These are phyloP conservation scores for Sclerodermus sp. DNA, from an alignment of 2,888 invertebrate genomes.

Conservation along the genomic window DNA sequence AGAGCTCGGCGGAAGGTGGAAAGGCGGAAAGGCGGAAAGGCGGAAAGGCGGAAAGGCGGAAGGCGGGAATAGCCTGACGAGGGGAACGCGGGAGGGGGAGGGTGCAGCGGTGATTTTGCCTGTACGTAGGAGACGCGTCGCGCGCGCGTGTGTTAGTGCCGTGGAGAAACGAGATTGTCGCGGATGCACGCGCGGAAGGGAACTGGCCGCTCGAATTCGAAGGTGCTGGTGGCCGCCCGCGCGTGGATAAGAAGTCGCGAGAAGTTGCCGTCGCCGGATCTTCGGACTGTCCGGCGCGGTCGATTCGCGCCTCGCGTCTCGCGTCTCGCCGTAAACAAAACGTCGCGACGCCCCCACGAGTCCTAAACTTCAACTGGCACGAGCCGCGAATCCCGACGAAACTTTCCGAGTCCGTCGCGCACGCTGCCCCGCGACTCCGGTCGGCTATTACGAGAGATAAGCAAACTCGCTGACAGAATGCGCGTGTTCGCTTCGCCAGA, in stretches of 20 bases:
- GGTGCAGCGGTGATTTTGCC: too few relatives aligned
- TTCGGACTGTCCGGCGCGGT: too few relatives aligned
- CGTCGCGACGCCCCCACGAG: not conserved
- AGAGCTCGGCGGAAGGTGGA: too few relatives aligned
- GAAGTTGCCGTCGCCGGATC: too few relatives aligned
- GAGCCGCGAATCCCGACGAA: conserved; percentile 14
- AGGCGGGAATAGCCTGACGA: too few relatives aligned
- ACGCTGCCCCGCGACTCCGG: too few relatives aligned
- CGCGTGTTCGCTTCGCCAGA: not conserved
- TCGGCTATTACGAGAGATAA: too few relatives aligned
- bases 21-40: not conserved
- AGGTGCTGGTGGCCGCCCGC: conserved; percentile 9
- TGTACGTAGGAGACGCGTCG: conserved; percentile 11
- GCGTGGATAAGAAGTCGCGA: conserved; percentile 8
- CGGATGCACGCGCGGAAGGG: conserved; percentile 30
- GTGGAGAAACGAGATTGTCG: conserved; percentile 14
- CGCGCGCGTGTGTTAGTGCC: not conserved
- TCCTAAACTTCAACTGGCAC: conserved; percentile 7
- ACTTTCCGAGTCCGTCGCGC: conserved; percentile 13
- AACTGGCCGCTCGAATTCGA: conserved; percentile 27
- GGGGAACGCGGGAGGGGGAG: too few relatives aligned
- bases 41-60: too few relatives aligned
- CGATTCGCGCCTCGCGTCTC: too few relatives aligned
- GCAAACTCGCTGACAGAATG: too few relatives aligned
- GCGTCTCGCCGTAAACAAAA: too few relatives aligned